Percentiles rank a stretch among this genome's conserved stretches.
Conservation (phyloP, 2,113 vertebrate species). For the Erinaceus europaeus region DNA sequence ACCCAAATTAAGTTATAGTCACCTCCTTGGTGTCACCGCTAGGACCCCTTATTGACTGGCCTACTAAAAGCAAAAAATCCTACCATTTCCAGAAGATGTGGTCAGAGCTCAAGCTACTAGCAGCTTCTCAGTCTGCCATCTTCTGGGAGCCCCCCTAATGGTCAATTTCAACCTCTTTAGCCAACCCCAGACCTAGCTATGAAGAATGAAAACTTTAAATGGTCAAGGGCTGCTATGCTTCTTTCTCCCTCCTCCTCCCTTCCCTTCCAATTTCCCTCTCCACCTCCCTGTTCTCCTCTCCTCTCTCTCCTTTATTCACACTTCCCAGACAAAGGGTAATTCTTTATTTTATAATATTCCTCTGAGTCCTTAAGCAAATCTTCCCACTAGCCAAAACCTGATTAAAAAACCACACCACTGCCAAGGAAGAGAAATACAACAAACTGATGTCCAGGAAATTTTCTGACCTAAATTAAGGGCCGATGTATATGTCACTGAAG, state of each 20-base stretch:
- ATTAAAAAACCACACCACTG: background rate
- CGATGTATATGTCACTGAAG: rapidly evolving
- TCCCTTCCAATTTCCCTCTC: background rate
- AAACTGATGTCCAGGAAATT: background rate
- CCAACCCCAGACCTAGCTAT: background rate
- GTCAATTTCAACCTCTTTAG: background rate
- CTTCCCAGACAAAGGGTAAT: background rate
- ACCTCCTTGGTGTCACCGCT: too few relatives aligned
- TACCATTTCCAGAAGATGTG: too few relatives aligned
- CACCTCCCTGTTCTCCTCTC: background rate
- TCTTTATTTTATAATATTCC: background rate
- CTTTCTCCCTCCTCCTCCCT: background rate
- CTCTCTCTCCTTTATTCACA: too few relatives aligned
- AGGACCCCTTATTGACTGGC: too few relatives aligned
- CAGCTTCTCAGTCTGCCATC: too few relatives aligned
- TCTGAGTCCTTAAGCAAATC: background rate
- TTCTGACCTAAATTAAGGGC: background rate
- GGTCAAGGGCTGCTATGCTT: background rate
- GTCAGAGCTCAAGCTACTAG: too few relatives aligned
- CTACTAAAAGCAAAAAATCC: too few relatives aligned
- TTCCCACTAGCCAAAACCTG: background rate
- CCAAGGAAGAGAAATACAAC: background rate
- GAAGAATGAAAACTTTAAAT: background rate
- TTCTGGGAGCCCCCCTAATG: too few relatives aligned
- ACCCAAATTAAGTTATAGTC: too few relatives aligned